Base-by-base conservation (phyloP, 2,113 vertebrate genomes). In the Hipposideros armiger region DNA sequence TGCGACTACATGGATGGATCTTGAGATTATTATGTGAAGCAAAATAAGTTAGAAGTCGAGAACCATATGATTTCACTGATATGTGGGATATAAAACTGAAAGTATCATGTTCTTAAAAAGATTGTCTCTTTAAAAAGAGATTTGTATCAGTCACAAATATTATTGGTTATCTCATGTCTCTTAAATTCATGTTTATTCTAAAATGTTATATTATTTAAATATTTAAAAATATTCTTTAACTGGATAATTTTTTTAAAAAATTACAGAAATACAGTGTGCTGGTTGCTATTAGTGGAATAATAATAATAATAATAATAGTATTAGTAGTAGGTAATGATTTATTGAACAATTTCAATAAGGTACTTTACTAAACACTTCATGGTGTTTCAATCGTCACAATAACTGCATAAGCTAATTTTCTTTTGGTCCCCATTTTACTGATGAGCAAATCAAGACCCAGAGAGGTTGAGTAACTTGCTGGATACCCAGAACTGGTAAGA, bases 131-230 rank as follows among this genome's bases (percentile, higher is more conserved):
- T 50, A 36, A 86, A 50, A 92, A 90, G 8, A 66, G 78, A 64
- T 87, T 87, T 24, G 94, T 92, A 62, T 4, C 45, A 81, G 20
- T 40, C 50, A 54, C 70, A 81, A 62, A 54, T 78, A 32, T 45
- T 96, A 76, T 30, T 16, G 32, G 20, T 84, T 91, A 19, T 66
- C 32, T 86, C 30, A 80, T 94, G 20, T 47, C 36, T 91, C n/a
- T 56, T 95, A 95, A 92, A 81, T 91, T 93, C 26, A 45, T 67
- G 50, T 50, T 78, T n/a, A 64, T 64, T 84, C 22, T 86, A 74
- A 88, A 89, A 62, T 20, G 19, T 88, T 86, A 28, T 24, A 77
- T 72, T 47, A 69, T 58, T 74, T 91, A 90, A 78, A 36, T 91
- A 90, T 82, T 88, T 92, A 0, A 30, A 87, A 66, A 66, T 62